Base-by-base conservation (phyloP, 1,140 invertebrate genomes). In the Achatina immaculata region DNA sequence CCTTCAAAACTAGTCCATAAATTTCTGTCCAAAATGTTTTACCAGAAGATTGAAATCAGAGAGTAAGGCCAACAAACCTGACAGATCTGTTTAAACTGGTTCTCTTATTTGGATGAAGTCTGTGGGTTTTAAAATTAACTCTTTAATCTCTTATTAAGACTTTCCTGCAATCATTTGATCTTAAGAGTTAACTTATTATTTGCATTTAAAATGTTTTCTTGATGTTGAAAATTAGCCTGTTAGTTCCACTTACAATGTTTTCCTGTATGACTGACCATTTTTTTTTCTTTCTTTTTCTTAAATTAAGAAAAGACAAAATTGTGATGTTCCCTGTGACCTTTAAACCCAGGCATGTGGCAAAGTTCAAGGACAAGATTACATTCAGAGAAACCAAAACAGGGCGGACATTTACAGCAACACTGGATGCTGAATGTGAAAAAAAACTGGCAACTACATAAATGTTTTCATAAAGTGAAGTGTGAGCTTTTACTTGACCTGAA, bases 271-370 rank as follows among this genome's bases (percentile, higher is more conserved):
- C 7, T 19, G 7, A 48, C 7, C 45, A 28, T 71, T 71, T 40
- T 36, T 71, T n/a, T 43, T 4, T 43, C n/a, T 9, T 14, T 38
- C 11, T 74, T 14, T 48, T 4, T 48, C 42, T n/a, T 16, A 11
- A 7, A 28, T 51, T 34, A 7, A 76, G 74, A 7, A 40, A 58
- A 62, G 51, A 21, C 36, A 76, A 58, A 40, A 62, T 62, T 21
- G 36, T 62, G 7, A 62, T 62, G n/a, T 76, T 76, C 28, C 74
- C 74, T 40, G 74, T 76, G 55, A 58, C 28, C 48, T 76, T 76
- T 51, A 76, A 76, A 40, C 74, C 74, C 48, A 43, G 31, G n/a
- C 74, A 76, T 62, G 55, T 62, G 19, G 74, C 24, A 3, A 58
- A 76, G 48, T 76, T 76, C 36, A 62, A 62, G 31, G 74, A 76